These are phyloP conservation scores for Anorthoa munda DNA, from an alignment of 2,888 invertebrate genomes.

Conservation along the genomic window DNA sequence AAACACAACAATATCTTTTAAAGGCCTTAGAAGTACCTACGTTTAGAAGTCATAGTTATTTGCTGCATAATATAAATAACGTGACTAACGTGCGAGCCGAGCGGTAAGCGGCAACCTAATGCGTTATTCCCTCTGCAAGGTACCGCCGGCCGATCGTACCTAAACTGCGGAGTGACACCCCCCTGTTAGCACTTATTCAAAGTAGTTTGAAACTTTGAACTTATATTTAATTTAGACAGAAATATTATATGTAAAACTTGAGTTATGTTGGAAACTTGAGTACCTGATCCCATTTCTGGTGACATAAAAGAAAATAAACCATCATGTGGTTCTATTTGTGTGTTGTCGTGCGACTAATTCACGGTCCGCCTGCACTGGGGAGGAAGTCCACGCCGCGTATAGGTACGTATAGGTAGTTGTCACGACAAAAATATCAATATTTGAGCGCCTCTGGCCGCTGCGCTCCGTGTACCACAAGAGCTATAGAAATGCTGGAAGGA, in stretches of 20 bases:
- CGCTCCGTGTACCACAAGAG: slow-evolving; percentile 39
- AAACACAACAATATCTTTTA: too few relatives aligned
- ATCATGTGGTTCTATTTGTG: slow-evolving; percentile 70
- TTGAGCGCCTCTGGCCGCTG: slow-evolving; percentile 64
- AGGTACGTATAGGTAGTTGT: slow-evolving; percentile 58
- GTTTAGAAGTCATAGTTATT: too few relatives aligned
- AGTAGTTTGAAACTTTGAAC: not conserved
- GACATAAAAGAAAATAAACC: slow-evolving; percentile 66
- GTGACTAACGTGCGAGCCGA: too few relatives aligned
- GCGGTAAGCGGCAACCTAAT: too few relatives aligned
- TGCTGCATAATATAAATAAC: too few relatives aligned
- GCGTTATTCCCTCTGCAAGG: too few relatives aligned
- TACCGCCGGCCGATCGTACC: too few relatives aligned
- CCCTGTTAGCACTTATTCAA: not conserved
- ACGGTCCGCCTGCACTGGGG: slow-evolving; percentile 65
- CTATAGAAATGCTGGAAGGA: slow-evolving; percentile 43
- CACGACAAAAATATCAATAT: slow-evolving; percentile 75
- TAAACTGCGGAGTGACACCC: too few relatives aligned
- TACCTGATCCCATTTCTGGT: slow-evolving; percentile 44
- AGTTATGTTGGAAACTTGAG: slow-evolving; percentile 54
- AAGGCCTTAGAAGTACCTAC: too few relatives aligned
- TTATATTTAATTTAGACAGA: not conserved
- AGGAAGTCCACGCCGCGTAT: slow-evolving; percentile 69
- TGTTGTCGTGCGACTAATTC: slow-evolving; percentile 65
- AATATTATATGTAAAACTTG: not conserved